phyloP scores from a whole-genome alignment of 2,797 vertebrate genomes.

The Pygocentrus nattereri region DNA sequence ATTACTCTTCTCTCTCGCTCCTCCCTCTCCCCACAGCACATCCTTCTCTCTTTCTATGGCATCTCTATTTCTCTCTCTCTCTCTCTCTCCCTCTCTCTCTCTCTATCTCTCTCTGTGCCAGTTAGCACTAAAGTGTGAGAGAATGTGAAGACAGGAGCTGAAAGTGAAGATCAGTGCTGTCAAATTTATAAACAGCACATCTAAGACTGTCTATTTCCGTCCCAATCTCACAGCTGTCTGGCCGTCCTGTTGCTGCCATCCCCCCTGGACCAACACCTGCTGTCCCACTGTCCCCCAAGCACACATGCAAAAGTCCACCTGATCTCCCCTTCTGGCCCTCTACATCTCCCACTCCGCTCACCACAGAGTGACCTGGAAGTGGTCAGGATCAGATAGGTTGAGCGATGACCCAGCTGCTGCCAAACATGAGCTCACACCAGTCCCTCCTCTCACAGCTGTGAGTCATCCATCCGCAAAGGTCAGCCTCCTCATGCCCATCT shows the following conservation, averaged over 20 bases:
- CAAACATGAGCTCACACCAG: conserved; percentile 24
- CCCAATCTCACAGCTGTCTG: not conserved
- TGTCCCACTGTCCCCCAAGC: not conserved
- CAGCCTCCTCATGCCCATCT: conserved; percentile 56
- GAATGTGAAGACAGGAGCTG: not conserved
- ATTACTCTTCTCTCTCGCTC: too few relatives aligned
- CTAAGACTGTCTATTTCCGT: not conserved
- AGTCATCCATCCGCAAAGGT: conserved; percentile 67
- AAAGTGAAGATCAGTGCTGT: too few relatives aligned
- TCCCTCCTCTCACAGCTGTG: conserved; percentile 51
- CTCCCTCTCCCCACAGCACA: too few relatives aligned
- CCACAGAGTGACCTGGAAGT: not conserved
- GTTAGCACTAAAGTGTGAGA: not conserved
- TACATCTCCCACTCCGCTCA: not conserved
- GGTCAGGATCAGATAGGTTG: conserved; percentile 20
- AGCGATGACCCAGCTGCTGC: conserved; percentile 66
- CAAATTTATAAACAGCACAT: not conserved
- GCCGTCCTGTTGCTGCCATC: too few relatives aligned
- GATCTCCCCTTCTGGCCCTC: not conserved
- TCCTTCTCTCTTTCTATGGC: too few relatives aligned
- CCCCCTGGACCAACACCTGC: conserved; percentile 2
- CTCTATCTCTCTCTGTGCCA: conserved; percentile 1
- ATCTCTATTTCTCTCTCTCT: too few relatives aligned
- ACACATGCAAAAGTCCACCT: not conserved
- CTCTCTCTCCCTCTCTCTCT: not conserved